Evolutionary conservation across 2,113 vertebrate species (phyloP), one percentile per base, ranked within the genome.

Genomic region (Microcebus griseorufus): DNA sequence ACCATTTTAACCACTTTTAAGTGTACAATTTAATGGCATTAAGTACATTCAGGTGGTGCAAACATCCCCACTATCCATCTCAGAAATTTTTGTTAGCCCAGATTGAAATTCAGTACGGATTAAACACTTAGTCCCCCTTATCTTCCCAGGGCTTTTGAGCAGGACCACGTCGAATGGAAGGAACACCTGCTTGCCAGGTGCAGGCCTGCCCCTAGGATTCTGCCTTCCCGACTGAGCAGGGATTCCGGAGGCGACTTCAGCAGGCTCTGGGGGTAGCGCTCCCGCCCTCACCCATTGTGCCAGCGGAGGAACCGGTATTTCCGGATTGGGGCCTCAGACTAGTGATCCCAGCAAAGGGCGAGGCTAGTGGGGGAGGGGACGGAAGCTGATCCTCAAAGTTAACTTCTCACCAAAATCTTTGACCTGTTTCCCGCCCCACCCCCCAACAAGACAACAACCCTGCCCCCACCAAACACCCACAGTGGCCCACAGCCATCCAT

Each of bases 221-320:
- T 12, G 53, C 39, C 53, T 62, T 14, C 22, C 8, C 9, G 9
- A 32, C 88, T 0, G 27, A n/a, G 64, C 91, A 29, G 12, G 18
- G 70, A 45, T 29, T 37, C 51, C 39, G 27, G 45, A 3, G 9
- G 93, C 98, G 98, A 98, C 95, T 58, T 97, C 92, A 97, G 89
- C 97, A 18, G 42, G 81, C 91, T 64, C 69, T 2, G 9, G 32
- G 90, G 1, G 67, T 60, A 86, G 93, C 1, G 37, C 78, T 79
- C 90, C 58, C 92, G 64, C 90, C 90, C 94, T 96, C 95, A 95
- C 96, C 97, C 96, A 94, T 93, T 94, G 96, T 97, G 92, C 98
- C 96, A 27, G 55, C 39, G 39, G 95, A 95, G 93, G 90, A 97
- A 98, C 98, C 98, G 98, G 98, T 98, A 98, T 99, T 98, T 98